Evolutionary conservation across 2,888 invertebrate species (phyloP).

Genomic region (Campoplex capitator): DNA sequence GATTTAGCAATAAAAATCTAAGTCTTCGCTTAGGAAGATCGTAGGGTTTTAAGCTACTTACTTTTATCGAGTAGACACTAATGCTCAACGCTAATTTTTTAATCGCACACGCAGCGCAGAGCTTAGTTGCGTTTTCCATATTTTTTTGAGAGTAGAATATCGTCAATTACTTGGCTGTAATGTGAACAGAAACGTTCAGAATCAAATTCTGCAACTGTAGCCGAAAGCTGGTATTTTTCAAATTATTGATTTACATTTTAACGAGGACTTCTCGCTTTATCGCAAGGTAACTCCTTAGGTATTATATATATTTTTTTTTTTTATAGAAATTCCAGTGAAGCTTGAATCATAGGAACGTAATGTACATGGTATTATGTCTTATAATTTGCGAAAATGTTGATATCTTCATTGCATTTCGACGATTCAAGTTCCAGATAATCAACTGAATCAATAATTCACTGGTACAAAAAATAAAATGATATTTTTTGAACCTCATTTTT

Average conservation of each 20-base stretch:
- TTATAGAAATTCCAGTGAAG: no score
- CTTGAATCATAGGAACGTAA: not conserved
- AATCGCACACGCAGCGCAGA: conserved; percentile 14
- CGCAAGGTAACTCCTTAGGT: not conserved
- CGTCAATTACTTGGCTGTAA: not conserved
- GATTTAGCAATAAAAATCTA: conserved; percentile 15
- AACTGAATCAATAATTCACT: not conserved
- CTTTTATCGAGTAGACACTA: conserved; percentile 35
- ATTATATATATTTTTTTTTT: not conserved
- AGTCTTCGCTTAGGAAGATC: conserved; percentile 31
- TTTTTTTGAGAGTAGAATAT: not conserved
- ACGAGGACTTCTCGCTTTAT: not conserved
- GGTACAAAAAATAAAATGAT: not conserved
- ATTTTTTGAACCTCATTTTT: not conserved
- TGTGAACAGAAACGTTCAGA: no score
- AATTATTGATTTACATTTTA: not conserved
- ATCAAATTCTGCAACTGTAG: not conserved
- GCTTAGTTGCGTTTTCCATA: not conserved
- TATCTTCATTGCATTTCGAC: not conserved
- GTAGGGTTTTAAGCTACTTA: conserved; percentile 11
- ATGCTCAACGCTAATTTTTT: conserved; percentile 16
- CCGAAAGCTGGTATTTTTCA: not conserved
- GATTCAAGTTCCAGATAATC: not conserved
- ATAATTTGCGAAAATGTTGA: no score
- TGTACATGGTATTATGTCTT: no score